phyloP scores from a whole-genome alignment of 2,888 invertebrate species.

The Melieria omissa region DNA sequence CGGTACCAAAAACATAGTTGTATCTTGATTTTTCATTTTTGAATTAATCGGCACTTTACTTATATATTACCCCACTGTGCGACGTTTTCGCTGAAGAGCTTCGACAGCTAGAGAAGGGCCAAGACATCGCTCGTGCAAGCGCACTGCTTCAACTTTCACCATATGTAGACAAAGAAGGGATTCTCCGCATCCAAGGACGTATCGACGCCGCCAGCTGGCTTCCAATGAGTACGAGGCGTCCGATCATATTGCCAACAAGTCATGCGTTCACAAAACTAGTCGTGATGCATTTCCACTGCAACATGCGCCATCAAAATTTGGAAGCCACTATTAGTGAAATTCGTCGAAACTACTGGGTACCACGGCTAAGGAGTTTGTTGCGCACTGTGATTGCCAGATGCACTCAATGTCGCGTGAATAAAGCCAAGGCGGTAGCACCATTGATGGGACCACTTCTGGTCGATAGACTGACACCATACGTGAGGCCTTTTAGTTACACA shows the following conservation, averaged over 20 bases:
- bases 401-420: slow-evolving; percentile 25
- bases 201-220: slow-evolving; percentile 37
- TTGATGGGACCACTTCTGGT: slow-evolving; percentile 39
- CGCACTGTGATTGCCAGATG: slow-evolving; percentile 26
- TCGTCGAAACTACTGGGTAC: slow-evolving; percentile 31
- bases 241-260: slow-evolving; percentile 35
- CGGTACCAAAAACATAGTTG: no score
- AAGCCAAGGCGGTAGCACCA: slow-evolving; percentile 35
- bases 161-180: slow-evolving; percentile 19
- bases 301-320: slow-evolving; percentile 39
- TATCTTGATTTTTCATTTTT: no score
- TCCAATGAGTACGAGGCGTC: slow-evolving; percentile 27
- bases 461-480: slow-evolving; percentile 30
- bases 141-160: slow-evolving; percentile 4
- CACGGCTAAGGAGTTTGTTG: slow-evolving; percentile 28
- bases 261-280: slow-evolving; percentile 29
- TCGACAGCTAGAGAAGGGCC: not conserved
- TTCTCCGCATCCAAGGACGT: slow-evolving; percentile 26
- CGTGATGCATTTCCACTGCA: slow-evolving; percentile 27
- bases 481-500: slow-evolving; percentile 26
- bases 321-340: slow-evolving; percentile 38
- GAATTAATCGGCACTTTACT: no score
- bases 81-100: not conserved
- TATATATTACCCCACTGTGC: no score
- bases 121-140: slow-evolving; percentile 3